Evolutionary conservation across 23 tunicate genomes (phyloP).

Genomic region (Styela plicata): DNA sequence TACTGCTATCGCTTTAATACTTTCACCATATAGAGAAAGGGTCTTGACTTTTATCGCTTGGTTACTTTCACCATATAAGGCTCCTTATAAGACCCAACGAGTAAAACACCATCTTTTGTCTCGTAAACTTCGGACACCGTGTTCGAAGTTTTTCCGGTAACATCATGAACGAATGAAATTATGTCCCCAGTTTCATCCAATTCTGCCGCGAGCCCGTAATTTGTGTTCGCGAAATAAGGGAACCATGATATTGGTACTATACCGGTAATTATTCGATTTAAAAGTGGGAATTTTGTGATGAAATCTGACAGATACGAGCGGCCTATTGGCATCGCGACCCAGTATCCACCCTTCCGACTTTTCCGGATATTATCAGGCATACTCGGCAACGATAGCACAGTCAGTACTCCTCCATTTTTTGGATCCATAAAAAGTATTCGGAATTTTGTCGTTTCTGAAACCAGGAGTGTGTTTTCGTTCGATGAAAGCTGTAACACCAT

Average conservation of each 20-base stretch:
- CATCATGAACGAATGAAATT: background rate
- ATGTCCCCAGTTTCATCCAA: background rate
- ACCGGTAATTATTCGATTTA: conserved; percentile 6
- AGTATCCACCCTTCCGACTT: conserved; percentile 13
- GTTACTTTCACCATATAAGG: conserved; percentile 5
- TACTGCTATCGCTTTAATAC: too few relatives aligned
- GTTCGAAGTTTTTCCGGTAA: conserved; percentile 8
- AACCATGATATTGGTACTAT: conserved; percentile 5
- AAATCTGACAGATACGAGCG: background rate
- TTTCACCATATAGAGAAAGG: too few relatives aligned
- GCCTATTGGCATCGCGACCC: conserved; percentile 21
- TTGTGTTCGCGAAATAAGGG: background rate
- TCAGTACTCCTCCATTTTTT: background rate
- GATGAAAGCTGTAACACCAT: conserved; percentile 25
- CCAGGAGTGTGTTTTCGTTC: background rate
- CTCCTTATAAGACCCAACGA: conserved; percentile 7
- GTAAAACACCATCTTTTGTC: background rate
- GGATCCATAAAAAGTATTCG: conserved; percentile 17
- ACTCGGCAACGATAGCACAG: background rate
- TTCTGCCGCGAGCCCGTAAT: background rate
- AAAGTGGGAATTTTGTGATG: background rate
- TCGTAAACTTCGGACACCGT: conserved; percentile 8
- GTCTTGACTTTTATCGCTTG: background rate
- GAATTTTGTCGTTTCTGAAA: conserved; percentile 16
- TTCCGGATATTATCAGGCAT: conserved; percentile 22